A percentile compares a stretch with the other conserved stretches of the same genome.
Evolutionary conservation across 2,797 vertebrate genomes (phyloP).

Genomic region (Delichon dasypus): DNA sequence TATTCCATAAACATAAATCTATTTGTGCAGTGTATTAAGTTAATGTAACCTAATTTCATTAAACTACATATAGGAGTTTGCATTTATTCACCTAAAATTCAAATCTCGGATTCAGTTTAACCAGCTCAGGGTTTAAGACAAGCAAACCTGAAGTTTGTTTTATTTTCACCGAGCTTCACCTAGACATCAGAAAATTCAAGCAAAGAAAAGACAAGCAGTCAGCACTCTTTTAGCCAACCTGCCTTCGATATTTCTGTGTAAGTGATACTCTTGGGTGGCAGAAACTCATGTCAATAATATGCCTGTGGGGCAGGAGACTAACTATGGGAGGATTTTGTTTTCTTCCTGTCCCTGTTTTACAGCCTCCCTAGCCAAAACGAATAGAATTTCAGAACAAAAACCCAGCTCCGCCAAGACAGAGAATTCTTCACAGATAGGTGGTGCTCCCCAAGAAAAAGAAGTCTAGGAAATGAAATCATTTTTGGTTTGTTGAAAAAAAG

Average conservation of each 20-base stretch:
- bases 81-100: background rate
- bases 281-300: background rate
- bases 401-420: background rate
- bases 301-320: background rate
- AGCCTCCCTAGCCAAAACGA: background rate
- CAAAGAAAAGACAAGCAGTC: background rate
- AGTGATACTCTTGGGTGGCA: background rate
- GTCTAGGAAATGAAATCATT: background rate
- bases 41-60: background rate
- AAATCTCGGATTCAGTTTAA: background rate
- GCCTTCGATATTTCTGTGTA: background rate
- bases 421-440: background rate
- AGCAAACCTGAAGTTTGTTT: background rate
- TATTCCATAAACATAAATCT: conserved; percentile 14
- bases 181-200: background rate
- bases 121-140: background rate
- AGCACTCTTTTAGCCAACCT: background rate
- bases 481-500: background rate
- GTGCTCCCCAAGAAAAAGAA: background rate
- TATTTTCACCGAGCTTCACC: background rate
- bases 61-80: background rate
- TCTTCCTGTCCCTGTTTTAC: background rate
- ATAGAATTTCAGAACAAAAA: background rate
- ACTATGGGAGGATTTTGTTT: background rate
- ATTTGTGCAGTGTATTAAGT: background rate